phyloP scores from a whole-genome alignment of 2,113 vertebrate genomes.

The Lepus timidus region DNA sequence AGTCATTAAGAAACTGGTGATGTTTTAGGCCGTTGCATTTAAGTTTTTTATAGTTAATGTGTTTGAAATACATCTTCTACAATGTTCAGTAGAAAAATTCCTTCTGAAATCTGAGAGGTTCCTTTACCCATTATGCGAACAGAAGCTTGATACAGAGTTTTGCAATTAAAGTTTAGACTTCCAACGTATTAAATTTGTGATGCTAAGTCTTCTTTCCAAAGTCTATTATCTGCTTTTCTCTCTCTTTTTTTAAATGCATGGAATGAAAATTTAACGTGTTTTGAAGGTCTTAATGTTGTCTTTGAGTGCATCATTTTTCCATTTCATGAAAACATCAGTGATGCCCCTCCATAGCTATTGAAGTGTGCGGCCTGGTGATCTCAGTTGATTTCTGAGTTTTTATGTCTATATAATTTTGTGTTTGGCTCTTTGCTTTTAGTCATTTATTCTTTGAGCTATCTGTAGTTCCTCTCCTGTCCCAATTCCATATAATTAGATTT shows the following conservation, averaged over 20 bases:
- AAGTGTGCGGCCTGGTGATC: not conserved
- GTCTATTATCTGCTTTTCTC: constrained; percentile 38
- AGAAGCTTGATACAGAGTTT: not conserved
- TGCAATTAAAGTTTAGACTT: not conserved
- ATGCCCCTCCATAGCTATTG: not conserved
- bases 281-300: not conserved
- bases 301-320: not conserved
- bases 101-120: not conserved
- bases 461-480: not conserved
- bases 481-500: constrained; percentile 1
- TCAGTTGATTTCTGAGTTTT: not conserved
- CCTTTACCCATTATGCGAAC: not conserved
- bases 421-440: not conserved
- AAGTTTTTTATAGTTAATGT: constrained; percentile 5
- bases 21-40: not conserved
- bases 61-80: not conserved
- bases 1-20: not conserved
- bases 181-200: constrained; percentile 33
- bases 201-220: constrained; percentile 45
- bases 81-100: not conserved
- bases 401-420: not conserved
- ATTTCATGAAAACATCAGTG: not conserved
- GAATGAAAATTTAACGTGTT: constrained; percentile 45
- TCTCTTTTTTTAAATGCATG: constrained; percentile 27
- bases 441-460: not conserved